phyloP scores from a whole-genome alignment of 2,113 vertebrate genomes.

The Syngnathus scovelli region DNA sequence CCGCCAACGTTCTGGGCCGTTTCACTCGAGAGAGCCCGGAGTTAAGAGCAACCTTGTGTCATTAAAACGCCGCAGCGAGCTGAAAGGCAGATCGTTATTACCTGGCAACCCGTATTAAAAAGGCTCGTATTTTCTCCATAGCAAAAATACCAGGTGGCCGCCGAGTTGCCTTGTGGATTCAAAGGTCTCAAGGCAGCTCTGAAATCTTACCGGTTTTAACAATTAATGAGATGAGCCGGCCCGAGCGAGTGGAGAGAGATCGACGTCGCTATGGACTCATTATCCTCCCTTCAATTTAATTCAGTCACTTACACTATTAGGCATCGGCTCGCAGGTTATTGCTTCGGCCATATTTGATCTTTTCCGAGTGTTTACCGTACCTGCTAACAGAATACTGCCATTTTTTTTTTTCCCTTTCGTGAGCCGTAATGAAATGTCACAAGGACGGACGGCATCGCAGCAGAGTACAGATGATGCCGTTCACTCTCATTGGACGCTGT shows the following conservation, averaged over 20 bases:
- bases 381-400: neutral
- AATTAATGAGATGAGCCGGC: conserved; percentile 43
- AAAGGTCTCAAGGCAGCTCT: conserved; percentile 11
- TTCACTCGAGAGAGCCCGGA: neutral
- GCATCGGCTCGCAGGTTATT: conserved; percentile 26
- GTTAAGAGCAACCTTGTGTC: neutral
- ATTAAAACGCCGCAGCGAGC: neutral
- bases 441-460: neutral
- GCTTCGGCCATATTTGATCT: neutral
- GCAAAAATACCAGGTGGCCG: neutral
- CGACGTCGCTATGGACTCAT: conserved; percentile 36
- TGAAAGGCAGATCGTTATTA: conserved; percentile 5
- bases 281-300: conserved; percentile 39
- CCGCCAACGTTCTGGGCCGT: neutral
- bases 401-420: neutral
- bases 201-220: conserved; percentile 37
- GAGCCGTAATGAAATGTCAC: neutral
- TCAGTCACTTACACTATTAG: conserved; percentile 26
- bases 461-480: neutral
- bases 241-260: conserved; percentile 30
- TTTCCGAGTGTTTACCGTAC: neutral
- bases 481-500: neutral
- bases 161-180: conserved; percentile 7
- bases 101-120: neutral
- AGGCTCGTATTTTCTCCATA: neutral